Percentiles rank a stretch among this genome's conserved stretches.
Evolutionary conservation across 1,140 invertebrate species (phyloP).

Genomic region (Camponotus vicinus): DNA sequence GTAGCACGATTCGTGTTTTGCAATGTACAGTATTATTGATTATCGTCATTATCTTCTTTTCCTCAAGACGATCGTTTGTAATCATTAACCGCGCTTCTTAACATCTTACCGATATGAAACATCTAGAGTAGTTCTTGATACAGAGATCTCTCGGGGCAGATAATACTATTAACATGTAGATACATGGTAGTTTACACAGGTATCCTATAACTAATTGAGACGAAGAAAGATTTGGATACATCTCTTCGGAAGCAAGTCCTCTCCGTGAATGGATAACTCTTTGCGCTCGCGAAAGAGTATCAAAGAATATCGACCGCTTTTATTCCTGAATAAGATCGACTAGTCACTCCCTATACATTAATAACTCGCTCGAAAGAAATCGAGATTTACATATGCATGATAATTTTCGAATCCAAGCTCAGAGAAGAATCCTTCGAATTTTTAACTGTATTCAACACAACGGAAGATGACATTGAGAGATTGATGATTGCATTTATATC

Average conservation of each 20-base stretch:
- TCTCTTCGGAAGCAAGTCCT: slow-evolving; percentile 62
- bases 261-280: slow-evolving; percentile 18
- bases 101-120: neutral
- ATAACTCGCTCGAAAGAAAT: slow-evolving; percentile 63
- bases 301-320: slow-evolving; percentile 66
- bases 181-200: neutral
- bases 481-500: neutral
- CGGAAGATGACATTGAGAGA: neutral
- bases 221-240: slow-evolving; percentile 49
- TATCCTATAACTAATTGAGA: neutral
- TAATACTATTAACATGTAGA: neutral
- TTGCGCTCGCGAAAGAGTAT: slow-evolving; percentile 53
- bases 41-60: slow-evolving; percentile 7
- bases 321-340: slow-evolving; percentile 66
- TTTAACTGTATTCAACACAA: neutral
- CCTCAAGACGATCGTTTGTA: neutral
- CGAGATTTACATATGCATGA: slow-evolving; percentile 42
- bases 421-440: neutral
- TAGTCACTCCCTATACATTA: slow-evolving; percentile 66
- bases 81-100: neutral
- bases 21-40: slow-evolving; percentile 14
- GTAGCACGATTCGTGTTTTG: neutral
- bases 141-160: neutral
- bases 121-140: neutral
- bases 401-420: slow-evolving; percentile 59